A percentile compares a stretch with the other conserved stretches of the same genome.
Conservation (phyloP, 2,113 vertebrate species). For the Hypanus sabinus region DNA sequence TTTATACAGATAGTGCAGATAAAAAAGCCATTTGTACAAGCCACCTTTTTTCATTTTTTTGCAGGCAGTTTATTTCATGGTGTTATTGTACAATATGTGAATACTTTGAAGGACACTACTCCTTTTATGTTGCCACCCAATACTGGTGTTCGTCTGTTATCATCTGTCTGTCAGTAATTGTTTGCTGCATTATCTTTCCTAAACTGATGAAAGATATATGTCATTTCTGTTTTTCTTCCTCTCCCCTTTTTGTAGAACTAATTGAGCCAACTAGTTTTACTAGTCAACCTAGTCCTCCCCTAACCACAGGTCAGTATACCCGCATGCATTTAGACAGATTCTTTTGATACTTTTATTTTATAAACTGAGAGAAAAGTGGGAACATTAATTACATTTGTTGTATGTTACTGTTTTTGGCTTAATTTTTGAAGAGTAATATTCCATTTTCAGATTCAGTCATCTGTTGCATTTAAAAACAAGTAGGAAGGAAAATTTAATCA, state of each 20-base stretch:
- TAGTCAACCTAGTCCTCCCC: conserved; percentile 84
- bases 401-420: not conserved
- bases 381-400: not conserved
- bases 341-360: conserved; percentile 56
- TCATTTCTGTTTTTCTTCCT: conserved; percentile 71
- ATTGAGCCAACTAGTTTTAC: conserved; percentile 79
- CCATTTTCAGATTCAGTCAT: not conserved
- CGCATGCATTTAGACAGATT: conserved; percentile 73
- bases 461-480: not conserved
- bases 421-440: not conserved
- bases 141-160: conserved; percentile 34
- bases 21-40: not conserved
- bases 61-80: not conserved
- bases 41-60: not conserved
- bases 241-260: conserved; percentile 88
- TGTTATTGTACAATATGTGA: not conserved
- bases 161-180: conserved; percentile 56
- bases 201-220: conserved; percentile 90
- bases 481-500: not conserved
- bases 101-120: not conserved
- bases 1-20: not conserved
- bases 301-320: conserved; percentile 98
- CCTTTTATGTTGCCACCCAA: not conserved
- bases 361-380: conserved; percentile 1
- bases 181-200: conserved; percentile 64